Evolutionary conservation across 2,113 vertebrate genomes (phyloP).

Genomic region (Rhinogobius similis): DNA sequence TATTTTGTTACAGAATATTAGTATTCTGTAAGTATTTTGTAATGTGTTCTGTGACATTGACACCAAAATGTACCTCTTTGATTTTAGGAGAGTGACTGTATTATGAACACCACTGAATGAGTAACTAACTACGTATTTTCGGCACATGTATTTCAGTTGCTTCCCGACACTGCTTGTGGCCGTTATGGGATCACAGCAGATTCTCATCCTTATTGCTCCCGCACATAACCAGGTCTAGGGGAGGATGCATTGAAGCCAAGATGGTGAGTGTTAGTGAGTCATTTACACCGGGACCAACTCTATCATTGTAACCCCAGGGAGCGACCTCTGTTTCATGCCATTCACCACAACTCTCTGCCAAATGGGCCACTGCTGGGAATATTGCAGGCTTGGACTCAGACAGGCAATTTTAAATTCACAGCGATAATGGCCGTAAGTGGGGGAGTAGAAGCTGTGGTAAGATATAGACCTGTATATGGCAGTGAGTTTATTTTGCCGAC

Average conservation of each 20-base stretch:
- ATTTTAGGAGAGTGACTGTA: no score
- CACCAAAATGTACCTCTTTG: no score
- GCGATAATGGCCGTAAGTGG: constrained; percentile 70
- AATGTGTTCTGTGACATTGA: no score
- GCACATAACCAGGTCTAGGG: constrained; percentile 26
- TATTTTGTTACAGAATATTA: no score
- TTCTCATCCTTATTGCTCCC: constrained; percentile 25
- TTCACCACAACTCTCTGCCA: constrained; percentile 53
- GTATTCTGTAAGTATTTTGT: no score
- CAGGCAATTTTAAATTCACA: constrained; percentile 71
- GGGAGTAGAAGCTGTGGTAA: constrained; percentile 25
- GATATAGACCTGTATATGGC: constrained; percentile 64
- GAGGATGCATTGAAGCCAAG: constrained; percentile 54
- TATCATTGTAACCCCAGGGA: constrained; percentile 75
- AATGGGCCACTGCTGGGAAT: constrained; percentile 72
- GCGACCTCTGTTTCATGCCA: constrained; percentile 68
- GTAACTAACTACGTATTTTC: no score
- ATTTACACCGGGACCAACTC: constrained; percentile 71
- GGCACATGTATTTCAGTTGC: no score
- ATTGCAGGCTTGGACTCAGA: constrained; percentile 67
- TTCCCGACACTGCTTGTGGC: no score
- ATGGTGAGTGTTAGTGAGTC: constrained; percentile 55
- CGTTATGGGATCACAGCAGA: not conserved
- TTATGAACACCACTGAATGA: no score
- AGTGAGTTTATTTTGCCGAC: constrained; percentile 60